phyloP scores from a whole-genome alignment of 2,113 vertebrate genomes.

The Oceanodroma tethys region DNA sequence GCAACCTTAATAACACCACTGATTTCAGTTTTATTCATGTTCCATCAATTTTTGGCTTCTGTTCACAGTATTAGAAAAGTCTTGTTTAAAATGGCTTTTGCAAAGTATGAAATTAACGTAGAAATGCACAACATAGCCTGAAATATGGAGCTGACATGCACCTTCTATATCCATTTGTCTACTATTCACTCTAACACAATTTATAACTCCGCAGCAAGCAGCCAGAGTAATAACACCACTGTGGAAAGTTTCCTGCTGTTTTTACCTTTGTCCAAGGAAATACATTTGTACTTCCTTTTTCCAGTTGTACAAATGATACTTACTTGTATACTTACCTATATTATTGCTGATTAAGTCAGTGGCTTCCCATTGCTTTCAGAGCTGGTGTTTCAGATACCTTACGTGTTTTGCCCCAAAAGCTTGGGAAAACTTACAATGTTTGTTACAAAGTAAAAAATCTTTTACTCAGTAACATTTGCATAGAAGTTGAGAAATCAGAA shows the following conservation, averaged over 20 bases:
- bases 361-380: background rate
- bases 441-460: background rate
- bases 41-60: background rate
- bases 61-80: background rate
- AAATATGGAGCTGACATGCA: background rate
- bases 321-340: background rate
- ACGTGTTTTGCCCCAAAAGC: background rate
- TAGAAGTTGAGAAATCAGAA: background rate
- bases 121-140: rapidly evolving
- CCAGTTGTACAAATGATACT: background rate
- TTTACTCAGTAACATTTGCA: background rate
- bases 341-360: background rate
- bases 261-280: background rate
- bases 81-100: background rate
- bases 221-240: background rate
- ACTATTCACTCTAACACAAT: background rate
- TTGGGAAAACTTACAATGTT: background rate
- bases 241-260: background rate
- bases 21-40: background rate
- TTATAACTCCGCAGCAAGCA: background rate
- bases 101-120: background rate
- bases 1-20: background rate
- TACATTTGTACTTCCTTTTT: background rate
- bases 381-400: background rate
- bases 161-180: background rate